Conservation (phyloP, 2,888 invertebrate species). For the Cryptocephalus moraei region DNA sequence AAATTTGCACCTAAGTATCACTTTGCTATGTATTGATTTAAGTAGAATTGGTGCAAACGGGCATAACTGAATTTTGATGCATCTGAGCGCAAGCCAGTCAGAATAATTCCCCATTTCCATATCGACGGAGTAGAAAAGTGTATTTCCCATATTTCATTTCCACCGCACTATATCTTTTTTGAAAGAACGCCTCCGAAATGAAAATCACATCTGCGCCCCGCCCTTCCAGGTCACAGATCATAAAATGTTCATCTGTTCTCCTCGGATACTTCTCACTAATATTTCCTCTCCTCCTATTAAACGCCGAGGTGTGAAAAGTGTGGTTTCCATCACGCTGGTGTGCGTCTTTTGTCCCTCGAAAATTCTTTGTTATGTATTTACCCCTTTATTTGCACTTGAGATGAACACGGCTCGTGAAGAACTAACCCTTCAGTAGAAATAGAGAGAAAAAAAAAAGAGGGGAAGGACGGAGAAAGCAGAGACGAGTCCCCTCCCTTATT, state of each 20-base stretch:
- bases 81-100: no score
- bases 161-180: no score
- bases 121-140: no score
- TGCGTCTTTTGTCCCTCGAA: constrained; percentile 21
- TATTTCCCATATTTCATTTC: no score
- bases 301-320: constrained; percentile 26
- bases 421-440: constrained; percentile 5
- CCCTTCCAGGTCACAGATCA: constrained; percentile 1
- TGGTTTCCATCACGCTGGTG: constrained; percentile 18
- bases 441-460: not conserved
- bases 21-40: no score
- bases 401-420: constrained; percentile 19
- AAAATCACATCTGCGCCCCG: no score
- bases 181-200: no score
- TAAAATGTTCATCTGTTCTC: constrained; percentile 12
- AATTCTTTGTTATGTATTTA: constrained; percentile 25
- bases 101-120: no score
- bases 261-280: constrained; percentile 10
- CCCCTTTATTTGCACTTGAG: constrained; percentile 26
- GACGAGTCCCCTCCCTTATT: constrained; percentile 8
- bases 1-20: no score
- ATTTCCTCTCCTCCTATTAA: constrained; percentile 14
- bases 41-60: no score
- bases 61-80: no score
- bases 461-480: constrained; percentile 1